These are phyloP conservation scores for Rhodophaea formosa DNA, from an alignment of 2,888 invertebrate genomes.

Conservation along the genomic window DNA sequence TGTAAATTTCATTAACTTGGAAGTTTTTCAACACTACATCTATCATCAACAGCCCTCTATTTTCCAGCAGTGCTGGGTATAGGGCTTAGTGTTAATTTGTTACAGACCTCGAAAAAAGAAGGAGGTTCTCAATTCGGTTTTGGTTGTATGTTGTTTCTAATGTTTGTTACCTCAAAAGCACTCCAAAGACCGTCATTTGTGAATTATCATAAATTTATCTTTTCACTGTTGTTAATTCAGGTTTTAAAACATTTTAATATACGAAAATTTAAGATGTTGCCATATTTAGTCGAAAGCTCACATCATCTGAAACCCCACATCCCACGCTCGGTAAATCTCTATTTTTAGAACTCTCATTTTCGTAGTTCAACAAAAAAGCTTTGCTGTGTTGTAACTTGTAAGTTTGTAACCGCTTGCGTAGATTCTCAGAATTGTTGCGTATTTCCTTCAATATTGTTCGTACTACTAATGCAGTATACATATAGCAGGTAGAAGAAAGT, in stretches of 20 bases:
- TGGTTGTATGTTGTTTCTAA: no score
- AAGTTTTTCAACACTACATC: no score
- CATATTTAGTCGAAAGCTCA: not conserved
- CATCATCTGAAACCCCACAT: not conserved
- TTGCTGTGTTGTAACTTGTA: constrained; percentile 1
- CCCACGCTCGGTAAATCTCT: not conserved
- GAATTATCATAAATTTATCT: no score
- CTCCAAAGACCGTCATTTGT: no score
- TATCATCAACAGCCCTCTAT: no score
- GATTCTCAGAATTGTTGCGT: constrained; percentile 19
- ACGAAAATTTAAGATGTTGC: not conserved
- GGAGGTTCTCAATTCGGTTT: no score
- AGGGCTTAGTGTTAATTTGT: no score
- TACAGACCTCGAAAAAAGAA: no score
- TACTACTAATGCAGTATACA: constrained; percentile 8
- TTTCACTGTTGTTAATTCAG: no score
- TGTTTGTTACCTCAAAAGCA: no score
- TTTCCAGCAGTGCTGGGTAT: no score
- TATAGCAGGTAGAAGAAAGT: not conserved
- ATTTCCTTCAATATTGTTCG: constrained; percentile 13
- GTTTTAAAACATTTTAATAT: not conserved
- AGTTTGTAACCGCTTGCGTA: constrained; percentile 12
- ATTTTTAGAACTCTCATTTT: constrained; percentile 22
- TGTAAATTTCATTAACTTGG: no score
- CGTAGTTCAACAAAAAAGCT: constrained; percentile 20